These are phyloP conservation scores for Lasioglossum malachurum DNA, from an alignment of 2,888 invertebrate species.

Conservation along the genomic window DNA sequence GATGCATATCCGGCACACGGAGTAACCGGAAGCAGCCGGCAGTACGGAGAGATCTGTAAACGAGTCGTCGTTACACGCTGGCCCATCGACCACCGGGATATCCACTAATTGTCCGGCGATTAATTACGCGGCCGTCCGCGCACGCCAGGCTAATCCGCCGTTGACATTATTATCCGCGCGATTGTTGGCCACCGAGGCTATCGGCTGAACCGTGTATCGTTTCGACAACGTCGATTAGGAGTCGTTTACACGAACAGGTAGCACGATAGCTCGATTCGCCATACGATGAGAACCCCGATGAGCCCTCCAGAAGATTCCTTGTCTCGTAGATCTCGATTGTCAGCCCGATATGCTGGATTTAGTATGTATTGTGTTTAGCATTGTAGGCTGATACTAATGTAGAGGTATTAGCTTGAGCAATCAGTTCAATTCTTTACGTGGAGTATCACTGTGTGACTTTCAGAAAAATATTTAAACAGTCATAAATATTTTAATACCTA, in stretches of 20 bases:
- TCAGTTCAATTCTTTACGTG: background rate
- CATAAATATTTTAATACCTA: too few relatives aligned
- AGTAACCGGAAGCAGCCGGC: background rate
- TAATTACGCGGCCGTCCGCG: constrained; percentile 56
- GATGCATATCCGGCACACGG: background rate
- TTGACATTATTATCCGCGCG: constrained; percentile 60
- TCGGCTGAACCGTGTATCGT: constrained; percentile 35
- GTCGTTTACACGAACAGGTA: constrained; percentile 25
- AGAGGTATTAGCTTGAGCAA: background rate
- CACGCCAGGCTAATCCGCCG: constrained; percentile 51
- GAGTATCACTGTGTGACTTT: background rate
- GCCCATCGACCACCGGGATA: constrained; percentile 37
- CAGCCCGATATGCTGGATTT: background rate
- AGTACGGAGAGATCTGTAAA: constrained; percentile 20
- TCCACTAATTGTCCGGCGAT: constrained; percentile 62
- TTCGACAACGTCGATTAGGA: constrained; percentile 42
- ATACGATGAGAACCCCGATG: background rate
- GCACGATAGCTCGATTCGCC: background rate
- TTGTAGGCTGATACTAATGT: background rate
- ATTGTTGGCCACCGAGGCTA: constrained; percentile 36
- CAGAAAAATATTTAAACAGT: background rate
- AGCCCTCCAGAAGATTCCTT: background rate
- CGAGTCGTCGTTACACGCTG: constrained; percentile 14
- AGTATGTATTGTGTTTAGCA: background rate
- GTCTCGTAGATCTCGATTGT: background rate